phyloP scores from a whole-genome alignment of 2,888 invertebrate species.

The Chromoteleia sp. region DNA sequence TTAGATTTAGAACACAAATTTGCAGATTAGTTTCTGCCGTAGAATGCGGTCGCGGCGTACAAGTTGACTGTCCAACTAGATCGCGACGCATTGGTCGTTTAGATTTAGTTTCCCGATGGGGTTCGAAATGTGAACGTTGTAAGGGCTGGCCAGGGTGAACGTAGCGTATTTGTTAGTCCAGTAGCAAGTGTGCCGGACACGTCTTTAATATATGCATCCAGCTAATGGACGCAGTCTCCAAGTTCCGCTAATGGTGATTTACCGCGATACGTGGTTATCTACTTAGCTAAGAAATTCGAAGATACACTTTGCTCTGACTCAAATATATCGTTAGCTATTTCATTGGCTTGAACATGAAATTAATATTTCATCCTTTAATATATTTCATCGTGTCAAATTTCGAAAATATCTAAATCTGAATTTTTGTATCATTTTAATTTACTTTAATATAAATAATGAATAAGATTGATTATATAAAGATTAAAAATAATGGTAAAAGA shows the following conservation, averaged over 20 bases:
- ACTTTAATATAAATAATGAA: no score
- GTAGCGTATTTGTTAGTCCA: slow-evolving; percentile 79
- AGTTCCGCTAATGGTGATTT: slow-evolving; percentile 71
- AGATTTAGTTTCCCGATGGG: slow-evolving; percentile 77
- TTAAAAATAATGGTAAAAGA: no score
- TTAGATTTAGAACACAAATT: slow-evolving; percentile 84
- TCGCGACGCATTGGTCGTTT: slow-evolving; percentile 69
- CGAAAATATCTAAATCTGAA: no score
- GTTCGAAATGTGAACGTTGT: slow-evolving; percentile 74
- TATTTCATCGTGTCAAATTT: no score
- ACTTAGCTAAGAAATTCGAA: slow-evolving; percentile 50
- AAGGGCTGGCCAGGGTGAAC: slow-evolving; percentile 71
- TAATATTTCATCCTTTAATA: no score
- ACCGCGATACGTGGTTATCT: slow-evolving; percentile 66
- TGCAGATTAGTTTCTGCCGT: slow-evolving; percentile 83
- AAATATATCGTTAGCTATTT: slow-evolving; percentile 8
- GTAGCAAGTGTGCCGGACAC: slow-evolving; percentile 82
- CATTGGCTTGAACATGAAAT: no score
- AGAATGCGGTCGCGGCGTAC: slow-evolving; percentile 73
- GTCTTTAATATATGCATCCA: slow-evolving; percentile 80
- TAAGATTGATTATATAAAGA: no score
- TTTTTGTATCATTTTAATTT: no score
- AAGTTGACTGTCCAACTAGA: slow-evolving; percentile 30
- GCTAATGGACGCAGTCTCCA: slow-evolving; percentile 69
- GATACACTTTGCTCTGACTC: slow-evolving; percentile 21